Percentiles rank a stretch among this genome's conserved stretches.
Conservation (phyloP, 2,888 invertebrate species). For the Epirrita christyi region DNA sequence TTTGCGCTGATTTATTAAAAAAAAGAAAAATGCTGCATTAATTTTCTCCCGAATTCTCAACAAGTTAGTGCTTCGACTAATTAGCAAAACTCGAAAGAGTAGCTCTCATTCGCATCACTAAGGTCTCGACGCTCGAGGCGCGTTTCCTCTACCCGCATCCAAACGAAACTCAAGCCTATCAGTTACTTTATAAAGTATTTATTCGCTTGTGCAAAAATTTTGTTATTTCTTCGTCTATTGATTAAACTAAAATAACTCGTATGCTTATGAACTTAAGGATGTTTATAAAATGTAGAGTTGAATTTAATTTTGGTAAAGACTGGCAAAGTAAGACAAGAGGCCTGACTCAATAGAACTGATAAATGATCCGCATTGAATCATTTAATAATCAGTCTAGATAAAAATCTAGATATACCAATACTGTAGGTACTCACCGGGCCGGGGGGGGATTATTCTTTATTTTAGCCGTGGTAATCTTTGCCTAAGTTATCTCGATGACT, state of each 20-base stretch:
- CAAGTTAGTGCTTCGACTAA: conserved; percentile 36
- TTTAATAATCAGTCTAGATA: conserved; percentile 32
- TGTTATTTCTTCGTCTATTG: conserved; percentile 42
- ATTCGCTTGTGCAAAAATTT: conserved; percentile 46
- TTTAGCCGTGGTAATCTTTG: too few relatives aligned
- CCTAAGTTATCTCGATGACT: too few relatives aligned
- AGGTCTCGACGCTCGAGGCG: conserved; percentile 50
- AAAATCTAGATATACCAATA: not conserved
- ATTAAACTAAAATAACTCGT: conserved; percentile 38
- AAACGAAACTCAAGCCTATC: conserved; percentile 51
- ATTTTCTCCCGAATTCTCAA: conserved; percentile 29
- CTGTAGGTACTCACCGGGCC: not conserved
- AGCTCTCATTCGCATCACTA: conserved; percentile 56
- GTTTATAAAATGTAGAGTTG: conserved; percentile 26
- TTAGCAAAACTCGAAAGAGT: conserved; percentile 39
- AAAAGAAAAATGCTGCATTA: conserved; percentile 2
- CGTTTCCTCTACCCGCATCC: conserved; percentile 34
- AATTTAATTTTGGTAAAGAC: conserved; percentile 49
- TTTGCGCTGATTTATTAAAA: too few relatives aligned
- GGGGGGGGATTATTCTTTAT: not conserved
- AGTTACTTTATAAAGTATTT: conserved; percentile 49
- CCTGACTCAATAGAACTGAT: conserved; percentile 32
- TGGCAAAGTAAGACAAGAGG: conserved; percentile 43
- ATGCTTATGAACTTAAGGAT: conserved; percentile 26
- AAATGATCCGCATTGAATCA: conserved; percentile 31